Conservation (phyloP, 2,797 vertebrate species). For the Rhinichthys osculus region DNA sequence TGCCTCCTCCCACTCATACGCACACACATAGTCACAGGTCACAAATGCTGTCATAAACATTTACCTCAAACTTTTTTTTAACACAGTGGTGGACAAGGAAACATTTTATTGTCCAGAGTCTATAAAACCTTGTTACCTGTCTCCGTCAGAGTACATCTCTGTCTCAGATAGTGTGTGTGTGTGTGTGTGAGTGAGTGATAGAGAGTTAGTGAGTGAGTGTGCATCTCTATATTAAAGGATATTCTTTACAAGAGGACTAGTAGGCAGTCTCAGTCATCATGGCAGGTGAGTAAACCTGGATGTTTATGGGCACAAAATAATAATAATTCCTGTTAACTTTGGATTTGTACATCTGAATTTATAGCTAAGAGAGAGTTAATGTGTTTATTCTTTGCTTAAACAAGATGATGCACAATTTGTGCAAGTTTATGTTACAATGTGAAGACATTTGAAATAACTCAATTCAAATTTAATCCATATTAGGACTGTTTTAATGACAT, state of each 20-base stretch:
- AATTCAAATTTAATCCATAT: not conserved
- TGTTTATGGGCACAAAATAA: not conserved
- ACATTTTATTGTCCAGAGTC: constrained; percentile 44
- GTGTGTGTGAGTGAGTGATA: not conserved
- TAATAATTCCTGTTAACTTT: not conserved
- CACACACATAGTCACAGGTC: not conserved
- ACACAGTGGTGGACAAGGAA: not conserved
- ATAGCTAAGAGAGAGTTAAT: not conserved
- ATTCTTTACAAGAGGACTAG: constrained; percentile 42
- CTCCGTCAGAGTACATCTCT: constrained; percentile 32
- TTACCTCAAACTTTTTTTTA: constrained; percentile 13
- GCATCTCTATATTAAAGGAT: constrained; percentile 60
- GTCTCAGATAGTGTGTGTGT: constrained; percentile 9
- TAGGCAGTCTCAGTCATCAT: constrained; percentile 62
- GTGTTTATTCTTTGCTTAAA: not conserved
- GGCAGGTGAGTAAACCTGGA: constrained; percentile 72
- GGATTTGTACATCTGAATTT: not conserved
- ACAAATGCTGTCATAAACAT: constrained; percentile 47
- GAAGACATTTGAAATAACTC: not conserved
- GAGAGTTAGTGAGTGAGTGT: not conserved
- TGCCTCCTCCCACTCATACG: not conserved
- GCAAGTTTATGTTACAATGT: not conserved
- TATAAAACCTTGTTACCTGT: constrained; percentile 51
- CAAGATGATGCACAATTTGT: not conserved
- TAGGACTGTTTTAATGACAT: not conserved